A percentile compares a stretch with the other conserved stretches of the same genome.
These are phyloP conservation scores for Galago senegalensis DNA, from an alignment of 2,797 vertebrate genomes.

Conservation along the genomic window DNA sequence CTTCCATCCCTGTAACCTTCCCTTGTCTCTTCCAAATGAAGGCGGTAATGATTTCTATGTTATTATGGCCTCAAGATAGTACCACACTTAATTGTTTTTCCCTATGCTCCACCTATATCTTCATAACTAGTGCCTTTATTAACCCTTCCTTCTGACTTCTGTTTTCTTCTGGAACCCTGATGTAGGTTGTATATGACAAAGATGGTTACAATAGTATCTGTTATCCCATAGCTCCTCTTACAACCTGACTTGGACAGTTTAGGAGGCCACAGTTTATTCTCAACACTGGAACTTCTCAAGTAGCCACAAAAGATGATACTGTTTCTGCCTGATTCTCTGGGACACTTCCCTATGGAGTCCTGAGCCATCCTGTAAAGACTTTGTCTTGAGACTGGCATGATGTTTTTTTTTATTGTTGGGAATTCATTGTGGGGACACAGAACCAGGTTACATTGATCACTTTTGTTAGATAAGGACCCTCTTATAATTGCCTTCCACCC, in stretches of 20 bases:
- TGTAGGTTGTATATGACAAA: not conserved
- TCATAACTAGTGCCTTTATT: not conserved
- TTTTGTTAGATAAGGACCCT: too few species aligned
- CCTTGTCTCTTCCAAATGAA: not conserved
- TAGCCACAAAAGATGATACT: not conserved
- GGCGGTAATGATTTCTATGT: not conserved
- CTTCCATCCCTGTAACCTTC: not conserved
- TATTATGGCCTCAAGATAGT: not conserved
- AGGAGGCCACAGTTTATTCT: too few species aligned
- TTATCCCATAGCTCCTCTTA: not conserved
- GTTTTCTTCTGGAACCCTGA: not conserved
- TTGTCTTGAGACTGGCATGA: not conserved
- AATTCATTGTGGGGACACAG: too few species aligned
- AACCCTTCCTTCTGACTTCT: not conserved
- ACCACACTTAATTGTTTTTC: not conserved
- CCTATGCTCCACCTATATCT: not conserved
- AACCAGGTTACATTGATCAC: too few species aligned
- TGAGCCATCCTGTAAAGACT: not conserved
- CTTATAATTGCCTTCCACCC: too few species aligned
- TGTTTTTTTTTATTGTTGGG: not conserved
- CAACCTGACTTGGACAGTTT: not conserved
- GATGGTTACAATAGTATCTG: not conserved
- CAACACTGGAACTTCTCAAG: not conserved
- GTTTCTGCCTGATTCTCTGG: not conserved
- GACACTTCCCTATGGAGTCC: not conserved